phyloP scores from a whole-genome alignment of 2,797 vertebrate genomes.

The Lithobates sylvaticus region DNA sequence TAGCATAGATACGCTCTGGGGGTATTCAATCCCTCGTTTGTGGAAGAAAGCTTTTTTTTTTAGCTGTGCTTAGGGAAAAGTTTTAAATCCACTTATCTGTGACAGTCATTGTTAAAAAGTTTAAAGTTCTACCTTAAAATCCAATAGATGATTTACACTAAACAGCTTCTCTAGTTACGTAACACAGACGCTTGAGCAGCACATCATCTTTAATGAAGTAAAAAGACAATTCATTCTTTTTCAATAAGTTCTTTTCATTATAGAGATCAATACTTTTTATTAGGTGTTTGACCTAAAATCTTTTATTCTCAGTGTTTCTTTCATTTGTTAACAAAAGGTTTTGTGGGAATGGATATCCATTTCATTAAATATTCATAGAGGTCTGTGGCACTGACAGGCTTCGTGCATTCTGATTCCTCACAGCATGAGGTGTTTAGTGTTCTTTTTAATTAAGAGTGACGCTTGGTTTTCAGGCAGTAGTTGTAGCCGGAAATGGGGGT shows the following conservation, averaged over 20 bases:
- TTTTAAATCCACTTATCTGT: neutral
- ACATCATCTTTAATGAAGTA: slow-evolving; percentile 9
- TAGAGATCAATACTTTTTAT: slow-evolving; percentile 34
- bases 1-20: neutral
- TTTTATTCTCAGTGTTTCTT: slow-evolving; percentile 27
- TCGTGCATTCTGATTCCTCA: slow-evolving; percentile 21
- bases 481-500: slow-evolving; percentile 14
- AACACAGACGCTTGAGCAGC: neutral
- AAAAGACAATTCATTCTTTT: slow-evolving; percentile 15
- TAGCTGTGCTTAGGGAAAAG: neutral
- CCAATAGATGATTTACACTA: slow-evolving; percentile 9
- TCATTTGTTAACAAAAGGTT: slow-evolving; percentile 5
- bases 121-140: neutral
- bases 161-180: neutral
- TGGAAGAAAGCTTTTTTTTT: neutral
- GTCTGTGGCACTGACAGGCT: slow-evolving; percentile 24
- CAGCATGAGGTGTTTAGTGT: neutral
- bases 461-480: slow-evolving; percentile 6
- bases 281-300: slow-evolving; percentile 32
- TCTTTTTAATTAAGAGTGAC: slow-evolving; percentile 40
- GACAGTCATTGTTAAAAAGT: neutral
- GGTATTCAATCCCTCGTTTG: neutral
- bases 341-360: slow-evolving; percentile 10
- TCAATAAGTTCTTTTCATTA: neutral
- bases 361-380: slow-evolving; percentile 50